Percentiles rank a stretch among this genome's conserved stretches.
These are phyloP conservation scores for Lochmaea capreae DNA, from an alignment of 2,888 invertebrate species.

Conservation along the genomic window DNA sequence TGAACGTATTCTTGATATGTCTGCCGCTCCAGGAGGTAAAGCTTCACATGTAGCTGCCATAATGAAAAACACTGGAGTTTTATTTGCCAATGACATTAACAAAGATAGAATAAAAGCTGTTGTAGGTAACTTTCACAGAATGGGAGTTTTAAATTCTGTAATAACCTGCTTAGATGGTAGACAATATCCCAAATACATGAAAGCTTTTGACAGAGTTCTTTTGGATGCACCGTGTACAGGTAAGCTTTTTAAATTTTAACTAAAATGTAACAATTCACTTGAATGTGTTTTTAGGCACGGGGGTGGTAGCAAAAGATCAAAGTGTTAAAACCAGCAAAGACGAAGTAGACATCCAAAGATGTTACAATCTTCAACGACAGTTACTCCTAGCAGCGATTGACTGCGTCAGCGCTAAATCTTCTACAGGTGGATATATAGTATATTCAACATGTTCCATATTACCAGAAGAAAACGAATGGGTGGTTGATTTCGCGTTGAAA, in stretches of 20 bases:
- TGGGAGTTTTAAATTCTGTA: slow-evolving; percentile 94
- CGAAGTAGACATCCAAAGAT: slow-evolving; percentile 88
- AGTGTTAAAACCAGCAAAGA: slow-evolving; percentile 95
- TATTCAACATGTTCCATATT: slow-evolving; percentile 99
- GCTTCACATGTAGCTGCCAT: slow-evolving; percentile 97
- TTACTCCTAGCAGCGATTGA: slow-evolving; percentile 96
- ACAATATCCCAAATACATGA: slow-evolving; percentile 81
- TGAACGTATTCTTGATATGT: slow-evolving; percentile 95
- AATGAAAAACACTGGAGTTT: slow-evolving; percentile 97
- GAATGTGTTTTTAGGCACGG: slow-evolving; percentile 76
- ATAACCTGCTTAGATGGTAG: slow-evolving; percentile 92
- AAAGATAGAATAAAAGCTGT: slow-evolving; percentile 90
- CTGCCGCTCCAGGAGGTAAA: slow-evolving; percentile 98
- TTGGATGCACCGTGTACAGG: slow-evolving; percentile 98
- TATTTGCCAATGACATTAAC: slow-evolving; percentile 97
- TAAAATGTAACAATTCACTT: background rate
- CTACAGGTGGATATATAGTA: slow-evolving; percentile 93
- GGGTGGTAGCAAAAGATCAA: slow-evolving; percentile 97
- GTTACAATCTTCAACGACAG: slow-evolving; percentile 92
- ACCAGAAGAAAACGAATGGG: slow-evolving; percentile 98
- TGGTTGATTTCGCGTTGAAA: slow-evolving; percentile 94
- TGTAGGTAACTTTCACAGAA: slow-evolving; percentile 95
- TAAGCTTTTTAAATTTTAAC: background rate
- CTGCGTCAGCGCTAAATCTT: slow-evolving; percentile 90
- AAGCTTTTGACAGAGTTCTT: slow-evolving; percentile 90